phyloP scores from a whole-genome alignment of 1,140 invertebrate species.

The Akabosia matsudoensis region DNA sequence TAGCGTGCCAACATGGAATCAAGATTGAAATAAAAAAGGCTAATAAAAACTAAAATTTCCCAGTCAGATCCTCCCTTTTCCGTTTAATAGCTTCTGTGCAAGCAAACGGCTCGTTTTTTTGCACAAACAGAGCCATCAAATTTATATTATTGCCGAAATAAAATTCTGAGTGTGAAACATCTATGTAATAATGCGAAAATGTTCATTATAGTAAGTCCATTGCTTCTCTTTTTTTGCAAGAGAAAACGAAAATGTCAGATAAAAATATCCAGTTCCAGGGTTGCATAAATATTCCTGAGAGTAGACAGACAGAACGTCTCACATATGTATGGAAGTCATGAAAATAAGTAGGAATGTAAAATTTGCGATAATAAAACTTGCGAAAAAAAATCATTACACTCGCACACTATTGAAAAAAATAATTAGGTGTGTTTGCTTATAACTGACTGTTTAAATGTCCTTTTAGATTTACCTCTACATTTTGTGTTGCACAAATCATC shows the following conservation, averaged over 20 bases:
- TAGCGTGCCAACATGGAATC: background rate
- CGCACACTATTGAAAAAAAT: background rate
- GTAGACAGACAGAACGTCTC: too few species aligned
- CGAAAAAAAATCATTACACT: background rate
- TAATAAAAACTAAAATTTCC: conserved; percentile 20
- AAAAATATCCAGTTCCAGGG: background rate
- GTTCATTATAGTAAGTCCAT: background rate
- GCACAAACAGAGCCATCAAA: conserved; percentile 8
- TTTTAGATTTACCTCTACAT: too few species aligned
- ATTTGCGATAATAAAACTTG: background rate
- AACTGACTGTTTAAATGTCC: too few species aligned
- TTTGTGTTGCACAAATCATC: background rate
- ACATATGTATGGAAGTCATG: too few species aligned
- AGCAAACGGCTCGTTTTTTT: conserved; percentile 8
- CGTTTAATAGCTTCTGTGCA: conserved; percentile 17
- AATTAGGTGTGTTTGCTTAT: too few species aligned
- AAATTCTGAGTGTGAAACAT: background rate
- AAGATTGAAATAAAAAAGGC: conserved; percentile 21
- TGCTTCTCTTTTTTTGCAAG: background rate
- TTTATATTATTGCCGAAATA: background rate
- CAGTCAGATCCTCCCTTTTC: conserved; percentile 12
- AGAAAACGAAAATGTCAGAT: background rate
- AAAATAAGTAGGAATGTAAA: too few species aligned
- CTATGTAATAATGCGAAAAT: background rate
- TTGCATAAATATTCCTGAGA: too few species aligned